Evolutionary conservation across 1,140 invertebrate species (phyloP), one percentile per base, ranked within the genome.

Genomic region (Drosophila baimaii): DNA sequence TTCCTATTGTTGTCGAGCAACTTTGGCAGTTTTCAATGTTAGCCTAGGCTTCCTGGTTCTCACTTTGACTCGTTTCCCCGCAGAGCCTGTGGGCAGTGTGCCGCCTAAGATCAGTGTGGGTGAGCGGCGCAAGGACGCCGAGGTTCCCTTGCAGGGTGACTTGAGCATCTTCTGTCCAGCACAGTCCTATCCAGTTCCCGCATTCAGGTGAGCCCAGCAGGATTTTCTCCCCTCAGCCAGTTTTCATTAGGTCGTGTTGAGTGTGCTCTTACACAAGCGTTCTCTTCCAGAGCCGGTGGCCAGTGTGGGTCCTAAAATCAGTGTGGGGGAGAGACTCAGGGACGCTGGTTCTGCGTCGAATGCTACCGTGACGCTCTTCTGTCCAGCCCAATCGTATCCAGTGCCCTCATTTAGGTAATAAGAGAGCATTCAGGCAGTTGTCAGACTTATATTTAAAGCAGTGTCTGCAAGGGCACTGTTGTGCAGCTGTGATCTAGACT

Each of bases 81-180:
- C 93, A 95, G 95, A 96, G 91, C 95, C 95, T 19, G 93, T 96
- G 81, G 95, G 95, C 90, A 95, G 94, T 91, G 95, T 95, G 81
- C 93, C 94, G 56, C 95, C 95, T 43, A 95, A 94, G 92, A 94
- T 95, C 65, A 93, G 83, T 54, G 73, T 94, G 72, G 94, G 93
- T 91, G 94, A 93, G 94, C 94, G 89, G 91, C 94, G 92, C 93
- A 94, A 90, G 93, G 88, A 91, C 55, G 91, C 91, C 10, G 91
- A 88, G 58, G 83, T 88, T 33, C 68, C 68, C 2, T n/a, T 57
- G 3, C 39, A 29, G 17, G 78, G 66, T 1, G 77, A 83, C 21
- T 15, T 88, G 21, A 89, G 83, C 41, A 88, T 89, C 17, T 88
- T 94, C 81, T 95, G 94, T 90, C 94, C 94, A 33, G 95, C 94